Evolutionary conservation across 2,888 invertebrate species (phyloP), one percentile per base, ranked within the genome.

Genomic region (Lasius fuliginosus): DNA sequence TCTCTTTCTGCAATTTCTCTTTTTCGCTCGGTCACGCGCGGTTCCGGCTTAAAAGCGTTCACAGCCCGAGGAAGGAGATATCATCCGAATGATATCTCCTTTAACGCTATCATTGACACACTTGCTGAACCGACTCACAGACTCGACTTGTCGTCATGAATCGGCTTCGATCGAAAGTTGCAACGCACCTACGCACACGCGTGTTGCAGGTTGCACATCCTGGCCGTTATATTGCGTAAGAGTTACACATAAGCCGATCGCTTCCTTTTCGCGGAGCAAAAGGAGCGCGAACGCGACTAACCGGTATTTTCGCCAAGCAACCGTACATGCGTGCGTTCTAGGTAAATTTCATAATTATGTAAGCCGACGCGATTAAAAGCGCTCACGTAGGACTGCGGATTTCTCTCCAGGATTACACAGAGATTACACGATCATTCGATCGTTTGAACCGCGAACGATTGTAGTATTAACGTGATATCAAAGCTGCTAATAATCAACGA

Each of bases 41-140:
- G 15, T 49, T 64, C 62, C 53, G 46, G 18, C 30, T 49, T 67
- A 74, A 65, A 64, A 60, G 33, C 81, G 40, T 30, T 12, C n/a
- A 8, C 40, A 18, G 42, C 27, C 8, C 69, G 33, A 40, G 53
- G 42, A 33, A 33, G 46, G 46, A 9, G 60, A 73, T 36, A 53
- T 36, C 64, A 76, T 49, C 46, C 46, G 62, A 73, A 75, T 81
- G 65, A 82, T 73, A 84, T 82, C 23, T 23, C 60, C 18, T 64
- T 3, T 49, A 73, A 85, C 77, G 85, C 86, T 90, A 90, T 91
- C 90, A 81, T 87, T 89, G 90, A 90, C 91, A 90, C 88, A 91
- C 86, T 91, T 90, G 86, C 76, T 76, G 62, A 86, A 73, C 65
- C 86, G 67, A 75, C 18, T n/a, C 69, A 18, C 79, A 58, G 64